Base-by-base conservation (phyloP, 2,888 invertebrate species). In the Baccha elongata region DNA sequence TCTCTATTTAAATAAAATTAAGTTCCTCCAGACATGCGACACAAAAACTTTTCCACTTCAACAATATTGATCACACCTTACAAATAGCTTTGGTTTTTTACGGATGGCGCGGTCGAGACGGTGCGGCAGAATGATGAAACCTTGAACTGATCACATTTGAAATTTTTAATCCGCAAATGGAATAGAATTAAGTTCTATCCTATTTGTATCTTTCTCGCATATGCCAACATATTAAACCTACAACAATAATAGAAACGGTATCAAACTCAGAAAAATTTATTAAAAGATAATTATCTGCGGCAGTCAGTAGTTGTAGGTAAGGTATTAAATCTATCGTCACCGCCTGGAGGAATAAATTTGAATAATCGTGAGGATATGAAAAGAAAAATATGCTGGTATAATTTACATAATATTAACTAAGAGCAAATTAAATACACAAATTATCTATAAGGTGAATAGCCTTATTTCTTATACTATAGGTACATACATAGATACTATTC, bases 271-370 rank as follows among this genome's bases (percentile, higher is more conserved):
- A 44, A 60, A 44, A 42, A 44, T 60, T 60, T 60, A 60, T 60
- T 44, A 44, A 44, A 60, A 60, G 60, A 60, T 60, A 60, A 60
- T 60, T 60, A 60, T 60, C 60, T 60, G 19, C n/a, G 44, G 44
- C 58, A 58, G n/a, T 42, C 58, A 58, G 29, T n/a, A 13, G 37
- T 15, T 19, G 53, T 11, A 53, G 17, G 10, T 40, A n/a, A 58
- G 17, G n/a, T 40, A 55, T 40, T 44, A 71, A 48, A 60, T 55
- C 44, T 35, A 44, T 65, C n/a, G 37, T 3, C 37, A 8, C 32
- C 67, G 48, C 55, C 74, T 64, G 46, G 32, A 37, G 74, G 55
- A 52, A 80, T 69, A 64, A 69, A 80, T 80, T 80, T 69, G 64
- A 64, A 69, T 80, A 17, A 48, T 58, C 48, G 64, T 37, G 32